Evolutionary conservation across 2,113 vertebrate species (phyloP).

Genomic region (Recurvirostra avosetta): DNA sequence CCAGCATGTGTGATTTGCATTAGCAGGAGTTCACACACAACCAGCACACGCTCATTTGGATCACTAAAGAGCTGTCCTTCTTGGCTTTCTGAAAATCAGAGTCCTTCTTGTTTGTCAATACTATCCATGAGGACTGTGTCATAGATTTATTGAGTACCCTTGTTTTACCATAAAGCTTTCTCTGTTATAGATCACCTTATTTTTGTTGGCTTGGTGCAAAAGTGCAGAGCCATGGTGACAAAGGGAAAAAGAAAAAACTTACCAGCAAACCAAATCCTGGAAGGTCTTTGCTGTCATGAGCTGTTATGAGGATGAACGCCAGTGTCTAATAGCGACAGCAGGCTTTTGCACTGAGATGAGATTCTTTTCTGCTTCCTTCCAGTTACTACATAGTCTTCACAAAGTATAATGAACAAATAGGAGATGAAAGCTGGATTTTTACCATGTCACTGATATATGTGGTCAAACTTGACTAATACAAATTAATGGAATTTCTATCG

Average conservation of each 20-base stretch:
- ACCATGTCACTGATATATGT: neutral
- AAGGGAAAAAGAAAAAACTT: neutral
- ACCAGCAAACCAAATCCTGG: neutral
- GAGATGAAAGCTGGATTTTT: neutral
- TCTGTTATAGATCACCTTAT: neutral
- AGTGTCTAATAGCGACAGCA: neutral
- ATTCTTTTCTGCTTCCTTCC: neutral
- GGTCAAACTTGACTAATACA: neutral
- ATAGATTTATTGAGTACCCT: neutral
- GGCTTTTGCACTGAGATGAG: neutral
- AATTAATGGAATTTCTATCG: neutral
- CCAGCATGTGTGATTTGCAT: neutral
- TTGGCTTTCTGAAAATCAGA: neutral
- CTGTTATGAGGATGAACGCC: neutral
- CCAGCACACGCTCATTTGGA: neutral
- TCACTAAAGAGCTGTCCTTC: neutral
- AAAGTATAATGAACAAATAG: neutral
- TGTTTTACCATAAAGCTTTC: neutral
- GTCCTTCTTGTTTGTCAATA: neutral
- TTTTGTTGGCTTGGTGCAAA: neutral
- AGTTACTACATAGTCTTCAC: neutral
- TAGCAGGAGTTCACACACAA: neutral
- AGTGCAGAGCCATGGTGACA: neutral
- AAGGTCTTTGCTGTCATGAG: neutral
- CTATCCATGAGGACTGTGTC: neutral